Percentiles rank a stretch among this genome's conserved stretches.
Evolutionary conservation across 1,140 invertebrate genomes (phyloP).

Genomic region (Glossosoma conforme): DNA sequence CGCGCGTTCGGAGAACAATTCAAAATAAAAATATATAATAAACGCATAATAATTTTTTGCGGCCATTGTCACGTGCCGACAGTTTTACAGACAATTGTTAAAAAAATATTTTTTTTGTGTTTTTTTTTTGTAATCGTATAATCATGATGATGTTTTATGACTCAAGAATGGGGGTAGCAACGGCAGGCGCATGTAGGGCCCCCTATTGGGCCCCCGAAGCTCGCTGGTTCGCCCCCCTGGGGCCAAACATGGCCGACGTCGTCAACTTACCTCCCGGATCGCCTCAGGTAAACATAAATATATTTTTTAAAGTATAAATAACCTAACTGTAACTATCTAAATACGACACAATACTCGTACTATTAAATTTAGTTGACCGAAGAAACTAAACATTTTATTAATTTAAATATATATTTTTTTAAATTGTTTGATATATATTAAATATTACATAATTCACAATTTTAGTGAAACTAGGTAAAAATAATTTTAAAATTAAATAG

Average conservation of each 20-base stretch:
- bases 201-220: constrained; percentile 17
- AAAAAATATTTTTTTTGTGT: not conserved
- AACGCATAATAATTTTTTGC: too few relatives aligned
- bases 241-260: constrained; percentile 21
- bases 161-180: constrained; percentile 25
- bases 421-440: too few relatives aligned
- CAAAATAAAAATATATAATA: too few relatives aligned
- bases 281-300: constrained; percentile 22
- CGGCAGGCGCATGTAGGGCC: constrained; percentile 9
- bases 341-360: too few relatives aligned
- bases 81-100: not conserved
- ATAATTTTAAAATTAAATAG: too few relatives aligned
- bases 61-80: too few relatives aligned
- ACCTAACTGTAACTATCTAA: not conserved
- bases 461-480: too few relatives aligned
- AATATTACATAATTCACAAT: too few relatives aligned
- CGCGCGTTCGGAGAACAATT: too few relatives aligned
- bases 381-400: not conserved
- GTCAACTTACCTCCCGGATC: constrained; percentile 18
- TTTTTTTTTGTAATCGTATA: constrained; percentile 7
- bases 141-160: constrained; percentile 28
- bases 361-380: not conserved
- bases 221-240: constrained; percentile 20
- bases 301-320: not conserved
- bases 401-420: not conserved